Evolutionary conservation across 2,797 vertebrate species (phyloP), one percentile per base, ranked within the genome.

Genomic region (Eleutherodactylus coqui): DNA sequence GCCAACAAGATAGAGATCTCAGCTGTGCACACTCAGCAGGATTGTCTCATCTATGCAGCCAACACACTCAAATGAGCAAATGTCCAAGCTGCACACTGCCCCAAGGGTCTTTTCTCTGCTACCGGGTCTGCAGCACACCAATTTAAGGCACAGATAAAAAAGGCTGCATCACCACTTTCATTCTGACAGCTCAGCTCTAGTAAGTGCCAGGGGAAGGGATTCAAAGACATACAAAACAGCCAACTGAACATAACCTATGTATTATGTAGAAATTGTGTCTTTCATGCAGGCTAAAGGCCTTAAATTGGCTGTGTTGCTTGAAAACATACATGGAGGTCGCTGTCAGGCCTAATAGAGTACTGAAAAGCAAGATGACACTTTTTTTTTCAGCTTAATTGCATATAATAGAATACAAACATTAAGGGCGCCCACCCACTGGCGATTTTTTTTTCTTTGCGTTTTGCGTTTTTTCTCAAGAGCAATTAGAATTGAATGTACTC

Each of bases 81-180:
- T 73, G 81, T 87, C 81, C 81, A 21, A 32, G 41, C 75, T 49
- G 41, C 41, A 43, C 41, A 16, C 51, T 41, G 16, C 75, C 81
- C 81, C 86, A 29, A 29, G 81, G 75, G 80, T 36, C 47, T 24
- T 14, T 73, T 62, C 29, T 60, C 72, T 79, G 81, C 80, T 75
- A 75, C 47, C 43, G 34, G 41, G 34, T 82, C 79, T 82, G 60
- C 45, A 82, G 60, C 47, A 36, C 75, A 62, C 75, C 75, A 87
- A 87, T 83, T 87, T 79, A 83, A 87, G 67, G 75, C 34, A 19
- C 64, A 79, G 75, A 83, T 86, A 45, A 82, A 87, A 83, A 87
- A 55, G 32, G 29, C 86, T 83, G 64, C 82, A 58, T 87, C 75
- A 64, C 53, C 86, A 79, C 53, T 87, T 73, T 83, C 29, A 41